A percentile compares a stretch with the other conserved stretches of the same genome.
Conservation (phyloP, 2,113 vertebrate species). For the Pristiophorus japonicus region DNA sequence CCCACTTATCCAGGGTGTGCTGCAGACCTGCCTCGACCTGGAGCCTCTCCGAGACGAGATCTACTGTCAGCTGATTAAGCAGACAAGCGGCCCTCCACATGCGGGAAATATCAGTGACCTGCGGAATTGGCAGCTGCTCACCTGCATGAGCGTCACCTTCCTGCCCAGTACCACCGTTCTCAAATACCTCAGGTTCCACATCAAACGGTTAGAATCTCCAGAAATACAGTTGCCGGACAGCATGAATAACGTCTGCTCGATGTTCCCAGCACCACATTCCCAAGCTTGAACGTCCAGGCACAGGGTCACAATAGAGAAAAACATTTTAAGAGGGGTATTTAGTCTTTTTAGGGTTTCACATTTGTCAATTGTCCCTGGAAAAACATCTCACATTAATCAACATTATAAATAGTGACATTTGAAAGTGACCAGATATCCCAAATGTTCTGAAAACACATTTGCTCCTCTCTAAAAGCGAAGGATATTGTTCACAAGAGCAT, state of each 20-base stretch:
- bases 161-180: slow-evolving; percentile 72
- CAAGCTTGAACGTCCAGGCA: too few species aligned
- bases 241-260: neutral
- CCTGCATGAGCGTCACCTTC: slow-evolving; percentile 96
- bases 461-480: too few species aligned
- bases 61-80: slow-evolving; percentile 96
- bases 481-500: too few species aligned
- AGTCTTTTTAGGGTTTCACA: neutral
- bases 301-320: neutral
- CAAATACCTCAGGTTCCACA: slow-evolving; percentile 80
- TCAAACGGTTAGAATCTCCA: slow-evolving; percentile 70
- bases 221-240: neutral
- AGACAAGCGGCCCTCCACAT: slow-evolving; percentile 72
- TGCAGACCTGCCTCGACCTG: slow-evolving; percentile 93
- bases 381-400: too few species aligned
- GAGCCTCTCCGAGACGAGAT: slow-evolving; percentile 87
- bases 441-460: too few species aligned
- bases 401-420: too few species aligned
- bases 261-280: neutral
- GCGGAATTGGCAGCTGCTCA: slow-evolving; percentile 95
- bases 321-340: too few species aligned
- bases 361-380: too few species aligned
- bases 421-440: too few species aligned
- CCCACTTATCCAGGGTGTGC: slow-evolving; percentile 89
- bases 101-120: slow-evolving; percentile 63